Base-by-base conservation (phyloP, 2,888 invertebrate genomes). In the Brachyptera risi region DNA sequence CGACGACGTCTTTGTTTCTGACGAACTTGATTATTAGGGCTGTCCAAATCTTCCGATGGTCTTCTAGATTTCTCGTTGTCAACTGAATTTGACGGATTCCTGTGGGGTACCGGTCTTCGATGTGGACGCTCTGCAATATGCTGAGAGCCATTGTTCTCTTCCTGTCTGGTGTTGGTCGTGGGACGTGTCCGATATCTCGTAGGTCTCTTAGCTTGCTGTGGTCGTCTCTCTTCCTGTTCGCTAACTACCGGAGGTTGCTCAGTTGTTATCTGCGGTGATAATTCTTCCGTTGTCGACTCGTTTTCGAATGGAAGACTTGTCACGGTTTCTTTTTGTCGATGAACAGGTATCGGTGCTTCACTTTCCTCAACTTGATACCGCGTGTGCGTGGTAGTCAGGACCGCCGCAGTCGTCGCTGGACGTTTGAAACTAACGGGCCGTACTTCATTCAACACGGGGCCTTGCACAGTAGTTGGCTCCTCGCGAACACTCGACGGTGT, bases 1-100 rank as follows among this genome's bases (percentile, higher is more conserved):
- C 54, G 54, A 13, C 47, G 31, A 27, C 54, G 60, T 37, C 56
- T n/a, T 5, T 42, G 56, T 15, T 60, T 40, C 2, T 35, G 44
- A 1, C 56, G 56, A 7, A 56, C 56, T 13, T 61, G 51, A 4
- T 47, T 49, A 26, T 56, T 37, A 21, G 17, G 24, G 17, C 23
- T 23, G 24, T 24, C 13, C 1, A 19, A 26, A 11, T 27, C 26
- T 35, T 58, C 17, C 5, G 17, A 11, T 1, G 0, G 9, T 4
- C 42, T 26, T 11, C 23, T 5, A 2, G 3, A 11, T 26, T 56
- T 31, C n/a, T 57, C 44, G 11, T 57, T 47, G 13, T 42, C 47
- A 4, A 57, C 19, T 5, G 57, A 42, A 13, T n/a, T 42, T 19
- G 4, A 13, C n/a, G n/a, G n/a, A n/a, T 13, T 19, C 21, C n/a